Evolutionary conservation across 2,797 vertebrate species (phyloP).

Genomic region (Aeoliscus strigatus): DNA sequence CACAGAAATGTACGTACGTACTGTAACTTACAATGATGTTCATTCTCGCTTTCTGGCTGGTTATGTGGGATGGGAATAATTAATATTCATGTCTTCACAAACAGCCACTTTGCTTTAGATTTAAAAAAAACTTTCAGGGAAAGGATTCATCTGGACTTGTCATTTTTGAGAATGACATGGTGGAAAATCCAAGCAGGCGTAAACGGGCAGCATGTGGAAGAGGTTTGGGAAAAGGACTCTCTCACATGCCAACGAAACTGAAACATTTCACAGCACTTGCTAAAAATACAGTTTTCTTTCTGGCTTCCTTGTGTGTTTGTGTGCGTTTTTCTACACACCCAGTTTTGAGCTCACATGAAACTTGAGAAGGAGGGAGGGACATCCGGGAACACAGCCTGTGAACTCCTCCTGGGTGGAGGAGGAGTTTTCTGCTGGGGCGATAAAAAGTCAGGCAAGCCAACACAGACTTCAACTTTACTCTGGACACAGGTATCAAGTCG

Average conservation of each 20-base stretch:
- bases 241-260: constrained; percentile 53
- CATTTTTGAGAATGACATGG: too few relatives aligned
- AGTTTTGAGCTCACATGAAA: constrained; percentile 60
- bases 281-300: constrained; percentile 61
- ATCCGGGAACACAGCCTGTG: constrained; percentile 57
- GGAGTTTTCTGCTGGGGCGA: constrained; percentile 3
- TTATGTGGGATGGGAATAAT: constrained; percentile 19
- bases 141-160: too few relatives aligned
- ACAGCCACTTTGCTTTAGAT: constrained; percentile 6
- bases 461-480: constrained; percentile 9
- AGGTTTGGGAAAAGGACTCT: constrained; percentile 14
- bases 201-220: too few relatives aligned
- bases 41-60: not conserved
- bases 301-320: not conserved
- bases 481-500: constrained; percentile 34
- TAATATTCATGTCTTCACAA: constrained; percentile 14
- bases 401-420: constrained; percentile 41
- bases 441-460: constrained; percentile 4
- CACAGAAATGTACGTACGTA: constrained; percentile 36
- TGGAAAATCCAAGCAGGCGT: too few relatives aligned
- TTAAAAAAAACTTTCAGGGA: constrained; percentile 20
- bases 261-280: constrained; percentile 57
- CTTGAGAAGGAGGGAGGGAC: constrained; percentile 45
- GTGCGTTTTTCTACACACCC: constrained; percentile 26
- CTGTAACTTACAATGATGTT: too few relatives aligned